These are phyloP conservation scores for Sinhomidia bicolor DNA, from an alignment of 2,888 invertebrate genomes.

Conservation along the genomic window DNA sequence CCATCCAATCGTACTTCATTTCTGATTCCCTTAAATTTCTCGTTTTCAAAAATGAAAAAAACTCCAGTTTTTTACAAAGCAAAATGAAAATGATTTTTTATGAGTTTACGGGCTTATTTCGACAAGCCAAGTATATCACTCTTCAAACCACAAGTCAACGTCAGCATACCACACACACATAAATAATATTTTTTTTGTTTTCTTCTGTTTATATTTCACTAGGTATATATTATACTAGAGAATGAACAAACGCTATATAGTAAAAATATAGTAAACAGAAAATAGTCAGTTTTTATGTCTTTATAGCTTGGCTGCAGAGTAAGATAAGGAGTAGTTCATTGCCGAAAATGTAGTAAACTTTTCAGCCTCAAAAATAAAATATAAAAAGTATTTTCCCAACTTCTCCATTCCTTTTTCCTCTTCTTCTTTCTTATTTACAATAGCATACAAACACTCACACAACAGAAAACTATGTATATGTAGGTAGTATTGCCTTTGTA, in stretches of 20 bases:
- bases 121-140: slow-evolving; percentile 11
- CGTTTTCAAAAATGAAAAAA: background rate
- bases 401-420: too few relatives aligned
- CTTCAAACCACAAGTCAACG: slow-evolving; percentile 31
- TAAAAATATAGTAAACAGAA: background rate
- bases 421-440: background rate
- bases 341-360: slow-evolving; percentile 6
- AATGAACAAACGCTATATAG: background rate
- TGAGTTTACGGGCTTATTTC: slow-evolving; percentile 13
- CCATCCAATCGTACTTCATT: background rate
- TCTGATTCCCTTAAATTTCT: background rate
- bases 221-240: too few relatives aligned
- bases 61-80: background rate
- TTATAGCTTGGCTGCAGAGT: slow-evolving; percentile 24
- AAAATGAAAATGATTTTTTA: slow-evolving; percentile 15
- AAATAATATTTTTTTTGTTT: slow-evolving; percentile 5
- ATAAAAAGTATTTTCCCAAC: background rate
- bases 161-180: background rate
- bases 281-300: background rate
- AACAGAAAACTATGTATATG: background rate
- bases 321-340: slow-evolving; percentile 25
- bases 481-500: too few relatives aligned
- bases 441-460: background rate
- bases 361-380: background rate
- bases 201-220: too few relatives aligned